Evolutionary conservation across 2,797 vertebrate genomes (phyloP), one percentile per base, ranked within the genome.

Genomic region (Leptatherina wallacei): DNA sequence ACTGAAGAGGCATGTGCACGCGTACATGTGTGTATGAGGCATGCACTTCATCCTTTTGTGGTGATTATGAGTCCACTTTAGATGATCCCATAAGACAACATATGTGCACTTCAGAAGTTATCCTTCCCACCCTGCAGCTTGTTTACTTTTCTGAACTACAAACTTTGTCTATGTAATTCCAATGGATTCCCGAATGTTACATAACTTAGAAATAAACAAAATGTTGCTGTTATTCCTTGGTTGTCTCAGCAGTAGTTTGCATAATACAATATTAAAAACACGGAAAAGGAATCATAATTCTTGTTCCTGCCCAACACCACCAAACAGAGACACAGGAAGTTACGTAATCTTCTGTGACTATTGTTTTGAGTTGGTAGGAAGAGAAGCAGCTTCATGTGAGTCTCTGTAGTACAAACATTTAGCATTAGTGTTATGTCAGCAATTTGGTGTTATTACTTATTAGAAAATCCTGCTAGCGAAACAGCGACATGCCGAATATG

Each of bases 1-100:
- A 84, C 67, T n/a, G 70, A 75, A 67, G 75, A 47, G 73, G 87
- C 6, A 30, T 70, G 66, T 73, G 60, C 67, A 47, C 55, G 36
- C 49, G 40, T 27, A 27, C 24, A 27, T 47, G 42, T 68, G 71
- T 64, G 27, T 13, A 29, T 24, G 11, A 56, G 47, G 51, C 32
- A 22, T 71, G 69, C 35, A 44, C 57, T 60, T 72, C 32, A 69
- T 70, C 60, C 13, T 4, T 69, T 74, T 65, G 65, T 58, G 33
- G 51, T 32, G 36, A 70, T 36, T 36, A 27, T 60, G 32, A 71
- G 0, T 10, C 29, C 55, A 30, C 32, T 38, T 65, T 29, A 47
- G 64, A 77, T 24, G 49, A 67, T 77, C 49, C 58, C 20, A 16
- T 20, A 1, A 56, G 73, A 44, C 40, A 33, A 29, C 60, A 58